phyloP scores from a whole-genome alignment of 2,797 vertebrate genomes.

The Micrastur ruficollis region DNA sequence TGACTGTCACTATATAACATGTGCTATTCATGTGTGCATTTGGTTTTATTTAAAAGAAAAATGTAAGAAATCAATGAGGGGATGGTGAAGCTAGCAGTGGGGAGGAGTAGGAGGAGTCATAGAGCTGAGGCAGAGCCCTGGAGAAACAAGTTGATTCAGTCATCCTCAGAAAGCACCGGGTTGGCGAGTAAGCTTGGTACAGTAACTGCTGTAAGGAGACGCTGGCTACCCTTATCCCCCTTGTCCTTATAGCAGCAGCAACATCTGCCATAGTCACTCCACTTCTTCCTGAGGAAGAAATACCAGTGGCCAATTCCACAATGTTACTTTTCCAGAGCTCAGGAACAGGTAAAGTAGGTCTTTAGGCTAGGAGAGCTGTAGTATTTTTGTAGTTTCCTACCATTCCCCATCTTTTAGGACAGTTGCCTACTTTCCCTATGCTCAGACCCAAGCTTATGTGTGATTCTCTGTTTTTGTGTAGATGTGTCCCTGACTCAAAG shows the following conservation, averaged over 20 bases:
- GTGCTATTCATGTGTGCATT: neutral
- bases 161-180: neutral
- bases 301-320: neutral
- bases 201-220: neutral
- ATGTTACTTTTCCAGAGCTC: neutral
- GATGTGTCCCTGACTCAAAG: neutral
- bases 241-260: neutral
- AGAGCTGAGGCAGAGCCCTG: neutral
- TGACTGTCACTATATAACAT: neutral
- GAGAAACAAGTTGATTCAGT: neutral
- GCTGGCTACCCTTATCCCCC: neutral
- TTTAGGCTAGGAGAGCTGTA: neutral
- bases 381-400: neutral
- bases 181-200: neutral
- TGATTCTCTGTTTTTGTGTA: neutral
- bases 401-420: neutral
- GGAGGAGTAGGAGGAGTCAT: neutral
- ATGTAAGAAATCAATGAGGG: neutral
- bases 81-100: neutral
- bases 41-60: neutral
- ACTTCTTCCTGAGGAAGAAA: neutral
- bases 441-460: neutral
- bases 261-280: neutral
- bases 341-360: neutral
- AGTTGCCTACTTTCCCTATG: neutral